A percentile compares a stretch with the other conserved stretches of the same genome.
These are phyloP conservation scores for Aphyosemion australe DNA, from an alignment of 2,113 vertebrate genomes.

Conservation along the genomic window DNA sequence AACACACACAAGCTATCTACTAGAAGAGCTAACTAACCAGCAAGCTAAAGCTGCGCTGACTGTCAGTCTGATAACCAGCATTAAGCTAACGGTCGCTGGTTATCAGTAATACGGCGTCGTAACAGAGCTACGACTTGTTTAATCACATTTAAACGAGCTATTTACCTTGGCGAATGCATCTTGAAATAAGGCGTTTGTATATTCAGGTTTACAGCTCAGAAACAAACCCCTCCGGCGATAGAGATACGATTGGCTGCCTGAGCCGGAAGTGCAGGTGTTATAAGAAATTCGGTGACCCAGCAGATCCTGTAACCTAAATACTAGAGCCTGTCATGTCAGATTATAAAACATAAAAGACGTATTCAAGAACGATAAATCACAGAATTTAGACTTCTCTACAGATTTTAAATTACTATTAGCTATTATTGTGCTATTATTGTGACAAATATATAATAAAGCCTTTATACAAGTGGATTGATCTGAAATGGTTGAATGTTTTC, in stretches of 20 bases:
- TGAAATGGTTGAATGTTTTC: no score
- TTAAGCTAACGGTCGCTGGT: neutral
- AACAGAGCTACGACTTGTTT: no score
- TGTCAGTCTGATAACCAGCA: neutral
- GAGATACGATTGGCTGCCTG: slow-evolving; percentile 33
- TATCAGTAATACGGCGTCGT: neutral
- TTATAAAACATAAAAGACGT: no score
- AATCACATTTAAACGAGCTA: neutral
- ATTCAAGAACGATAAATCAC: no score
- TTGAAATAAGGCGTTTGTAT: slow-evolving; percentile 36
- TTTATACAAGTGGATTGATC: no score
- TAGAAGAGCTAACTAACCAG: slow-evolving; percentile 40
- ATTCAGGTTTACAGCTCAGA: slow-evolving; percentile 35
- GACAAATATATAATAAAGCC: no score
- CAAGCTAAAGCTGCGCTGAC: slow-evolving; percentile 11
- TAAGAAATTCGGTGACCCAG: neutral
- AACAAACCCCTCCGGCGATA: neutral
- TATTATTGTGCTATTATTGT: no score
- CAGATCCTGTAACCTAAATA: neutral
- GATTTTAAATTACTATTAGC: no score
- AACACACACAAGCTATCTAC: neutral
- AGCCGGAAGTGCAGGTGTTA: slow-evolving; percentile 14
- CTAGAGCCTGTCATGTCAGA: no score
- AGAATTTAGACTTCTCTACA: no score
- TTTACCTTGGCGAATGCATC: slow-evolving; percentile 63